Evolutionary conservation across 2,888 invertebrate genomes (phyloP).

Genomic region (Acanthoscelides obtectus): DNA sequence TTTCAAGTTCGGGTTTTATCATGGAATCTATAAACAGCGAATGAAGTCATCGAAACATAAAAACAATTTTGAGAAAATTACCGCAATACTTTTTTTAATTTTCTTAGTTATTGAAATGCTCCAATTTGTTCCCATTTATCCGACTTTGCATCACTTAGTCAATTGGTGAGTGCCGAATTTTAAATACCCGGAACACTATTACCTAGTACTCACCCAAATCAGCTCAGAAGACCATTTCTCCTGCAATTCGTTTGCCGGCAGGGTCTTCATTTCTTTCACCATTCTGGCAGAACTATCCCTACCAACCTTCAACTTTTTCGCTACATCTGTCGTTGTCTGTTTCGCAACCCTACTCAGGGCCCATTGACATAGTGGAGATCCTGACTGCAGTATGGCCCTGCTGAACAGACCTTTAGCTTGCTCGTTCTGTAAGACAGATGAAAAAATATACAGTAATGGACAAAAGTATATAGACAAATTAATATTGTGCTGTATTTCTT

Average conservation of each 20-base stretch:
- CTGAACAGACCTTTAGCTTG: constrained; percentile 25
- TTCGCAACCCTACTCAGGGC: constrained; percentile 18
- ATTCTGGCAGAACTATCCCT: constrained; percentile 15
- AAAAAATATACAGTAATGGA: no score
- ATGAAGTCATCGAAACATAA: no score
- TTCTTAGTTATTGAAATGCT: no score
- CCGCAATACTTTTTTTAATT: no score
- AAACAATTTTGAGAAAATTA: no score
- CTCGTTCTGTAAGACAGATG: not conserved
- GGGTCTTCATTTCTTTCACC: constrained; percentile 19
- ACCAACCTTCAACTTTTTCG: constrained; percentile 14
- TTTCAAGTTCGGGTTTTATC: no score
- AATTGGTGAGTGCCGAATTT: not conserved
- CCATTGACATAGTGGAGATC: constrained; percentile 27
- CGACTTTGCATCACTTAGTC: no score
- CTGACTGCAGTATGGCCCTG: constrained; percentile 30
- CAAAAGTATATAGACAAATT: no score
- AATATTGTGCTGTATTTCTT: no score
- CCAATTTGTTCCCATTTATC: no score
- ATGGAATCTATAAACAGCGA: no score
- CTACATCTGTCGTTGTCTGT: constrained; percentile 18
- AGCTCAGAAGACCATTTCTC: not conserved
- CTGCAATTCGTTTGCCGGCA: constrained; percentile 16
- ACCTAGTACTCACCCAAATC: not conserved
- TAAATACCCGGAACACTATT: not conserved